Evolutionary conservation across 2,888 invertebrate species (phyloP), one percentile per base, ranked within the genome.

Genomic region (Nudaria mundana): DNA sequence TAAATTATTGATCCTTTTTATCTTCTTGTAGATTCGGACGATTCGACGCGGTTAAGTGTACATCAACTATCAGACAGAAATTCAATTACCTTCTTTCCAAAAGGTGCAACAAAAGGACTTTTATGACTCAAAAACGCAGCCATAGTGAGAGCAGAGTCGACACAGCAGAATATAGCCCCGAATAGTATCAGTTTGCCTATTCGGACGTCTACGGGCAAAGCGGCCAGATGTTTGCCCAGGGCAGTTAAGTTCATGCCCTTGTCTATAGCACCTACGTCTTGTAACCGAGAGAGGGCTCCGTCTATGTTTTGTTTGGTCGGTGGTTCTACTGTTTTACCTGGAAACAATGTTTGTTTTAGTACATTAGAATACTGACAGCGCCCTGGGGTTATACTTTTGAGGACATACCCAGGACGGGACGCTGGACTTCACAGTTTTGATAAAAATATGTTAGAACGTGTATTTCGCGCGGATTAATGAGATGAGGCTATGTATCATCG

Each of bases 161-260:
- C 91, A 71, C 98, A 98, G 56, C 94, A 94, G 72, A 98, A 95
- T 46, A 98, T 95, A 7, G 98, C 94, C 0, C 98, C 97, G 63
- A 95, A 96, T 5, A 98, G 77, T 90, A 98, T 94, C 51, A 98
- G 90, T 70, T 98, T 97, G n/a, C 97, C 97, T 57, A 97, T 94
- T 56, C 96, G 90, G 2, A 95, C 95, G 68, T 98, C 98, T 0
- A 98, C 95, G 0, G 98, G 98, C 40, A 98, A 76, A 0, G 95
- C 93, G 0, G 97, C 94, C 35, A 98, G 86, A 76, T 98, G 97
- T 51, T 94, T 93, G 0, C 98, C 98, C 4, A 98, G 79, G 0
- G 97, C 93, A 0, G 97, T 98, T 37, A 98, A 86, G 46, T 92
- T 91, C n/a, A 91, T 92, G 0, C 90, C 85, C 36, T 91, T 90